Evolutionary conservation across 2,797 vertebrate species (phyloP).

Genomic region (Coregonus sp.): DNA sequence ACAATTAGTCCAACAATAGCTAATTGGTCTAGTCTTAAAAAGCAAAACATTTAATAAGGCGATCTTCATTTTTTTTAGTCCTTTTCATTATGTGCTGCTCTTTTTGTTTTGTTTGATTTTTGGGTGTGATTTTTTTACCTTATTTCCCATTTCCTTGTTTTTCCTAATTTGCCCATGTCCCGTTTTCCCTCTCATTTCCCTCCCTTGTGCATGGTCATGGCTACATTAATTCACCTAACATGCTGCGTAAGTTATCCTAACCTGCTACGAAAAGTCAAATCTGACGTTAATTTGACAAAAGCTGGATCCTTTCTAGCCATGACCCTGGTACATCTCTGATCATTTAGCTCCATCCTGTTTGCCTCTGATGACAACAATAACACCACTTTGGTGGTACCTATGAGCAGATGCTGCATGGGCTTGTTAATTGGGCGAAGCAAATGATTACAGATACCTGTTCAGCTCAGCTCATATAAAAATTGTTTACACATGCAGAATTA

Average conservation of each 20-base stretch:
- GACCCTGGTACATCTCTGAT: conserved; percentile 44
- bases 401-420: conserved; percentile 75
- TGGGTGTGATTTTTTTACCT: background rate
- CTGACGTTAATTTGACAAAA: no score
- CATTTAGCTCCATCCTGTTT: conserved; percentile 60
- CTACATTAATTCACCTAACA: no score
- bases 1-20: background rate
- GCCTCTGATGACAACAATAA: conserved; percentile 58
- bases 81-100: background rate
- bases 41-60: background rate
- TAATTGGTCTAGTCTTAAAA: background rate
- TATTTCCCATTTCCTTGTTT: background rate
- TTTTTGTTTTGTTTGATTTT: background rate
- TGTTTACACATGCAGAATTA: conserved; percentile 63
- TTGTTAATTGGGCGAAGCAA: conserved; percentile 78
- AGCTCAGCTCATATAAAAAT: conserved; percentile 61
- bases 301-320: no score
- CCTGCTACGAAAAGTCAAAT: no score
- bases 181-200: conserved; percentile 18
- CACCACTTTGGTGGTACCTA: conserved; percentile 59
- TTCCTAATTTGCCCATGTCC: conserved; percentile 20
- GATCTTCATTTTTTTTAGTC: background rate
- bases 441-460: conserved; percentile 74
- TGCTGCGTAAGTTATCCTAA: no score
- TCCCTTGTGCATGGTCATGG: conserved; percentile 9